Evolutionary conservation across 2,113 vertebrate genomes (phyloP).

Genomic region (Hemiprocne comata): DNA sequence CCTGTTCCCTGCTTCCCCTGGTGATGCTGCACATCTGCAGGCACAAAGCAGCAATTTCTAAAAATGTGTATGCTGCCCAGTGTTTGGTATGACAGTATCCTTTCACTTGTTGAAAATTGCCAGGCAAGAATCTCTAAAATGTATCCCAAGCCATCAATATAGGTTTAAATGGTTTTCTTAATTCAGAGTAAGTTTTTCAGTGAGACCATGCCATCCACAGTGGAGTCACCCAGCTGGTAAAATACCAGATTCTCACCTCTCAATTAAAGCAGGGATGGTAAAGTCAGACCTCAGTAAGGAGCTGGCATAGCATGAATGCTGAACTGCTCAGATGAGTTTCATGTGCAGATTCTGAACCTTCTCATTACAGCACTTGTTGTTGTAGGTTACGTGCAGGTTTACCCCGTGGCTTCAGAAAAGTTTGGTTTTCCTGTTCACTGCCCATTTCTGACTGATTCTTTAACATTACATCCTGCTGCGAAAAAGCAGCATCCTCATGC

Average conservation of each 20-base stretch:
- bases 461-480: neutral
- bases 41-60: neutral
- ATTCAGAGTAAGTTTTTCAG: neutral
- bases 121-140: neutral
- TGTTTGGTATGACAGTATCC: neutral
- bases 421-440: neutral
- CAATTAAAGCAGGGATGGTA: neutral
- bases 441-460: neutral
- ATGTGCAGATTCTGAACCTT: neutral
- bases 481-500: neutral
- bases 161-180: neutral
- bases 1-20: neutral
- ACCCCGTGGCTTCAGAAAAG: neutral
- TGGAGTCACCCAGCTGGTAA: neutral
- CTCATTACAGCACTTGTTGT: neutral
- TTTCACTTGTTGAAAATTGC: neutral
- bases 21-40: neutral
- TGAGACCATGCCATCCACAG: neutral
- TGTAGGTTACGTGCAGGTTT: neutral
- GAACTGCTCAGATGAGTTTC: neutral
- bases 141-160: neutral
- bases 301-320: neutral
- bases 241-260: neutral
- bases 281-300: neutral
- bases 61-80: fast-evolving